Base-by-base conservation (phyloP, 2,888 invertebrate species). In the Steinernema hermaphroditum region DNA sequence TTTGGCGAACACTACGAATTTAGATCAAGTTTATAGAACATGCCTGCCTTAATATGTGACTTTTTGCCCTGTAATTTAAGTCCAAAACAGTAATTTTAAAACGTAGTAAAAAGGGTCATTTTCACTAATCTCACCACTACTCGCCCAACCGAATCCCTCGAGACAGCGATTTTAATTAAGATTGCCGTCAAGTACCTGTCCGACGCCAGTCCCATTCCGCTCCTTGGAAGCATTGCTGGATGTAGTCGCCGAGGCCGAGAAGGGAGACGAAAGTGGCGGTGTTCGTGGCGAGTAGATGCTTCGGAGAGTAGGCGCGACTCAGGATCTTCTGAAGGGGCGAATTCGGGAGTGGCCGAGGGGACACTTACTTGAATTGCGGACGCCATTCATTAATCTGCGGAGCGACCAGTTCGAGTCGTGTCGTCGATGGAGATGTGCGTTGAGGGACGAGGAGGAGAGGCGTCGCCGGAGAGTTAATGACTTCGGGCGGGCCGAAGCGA, bases 181-280 rank as follows among this genome's bases (percentile, higher is more conserved):
- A 37, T 37, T 12, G 37, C 37, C 37, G 6, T 8, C 4, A 12
- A 62, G 32, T 27, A 62, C 62, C 62, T 29, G 62, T 32, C 32
- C 62, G 27, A 12, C 32, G 29, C 62, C 62, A 62, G 29, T 62
- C 62, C 62, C 62, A 62, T 32, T 62, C 29, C 2, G 29, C 62
- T 12, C 62, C 62, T 34, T 62, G 62, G 32, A 62, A 62, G 6
- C 49, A 46, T 32, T 75, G 75, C 34, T 62, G 75, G 29, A 75
- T 4, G 14, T 41, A 57, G 50, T 75, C 75, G 22, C 68, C 75
- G 8, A 68, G 29, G n/a, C 75, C 75, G 29, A 62, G 50, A n/a
- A 75, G 50, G 2, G 44, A 24, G 14, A 69, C 49, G 32, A 69
- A 54, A 16, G 74, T 68, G 29, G 43, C 70, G 2, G 75, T 75